Conservation (phyloP, 2,888 invertebrate species). For the Drosophila siamana region DNA sequence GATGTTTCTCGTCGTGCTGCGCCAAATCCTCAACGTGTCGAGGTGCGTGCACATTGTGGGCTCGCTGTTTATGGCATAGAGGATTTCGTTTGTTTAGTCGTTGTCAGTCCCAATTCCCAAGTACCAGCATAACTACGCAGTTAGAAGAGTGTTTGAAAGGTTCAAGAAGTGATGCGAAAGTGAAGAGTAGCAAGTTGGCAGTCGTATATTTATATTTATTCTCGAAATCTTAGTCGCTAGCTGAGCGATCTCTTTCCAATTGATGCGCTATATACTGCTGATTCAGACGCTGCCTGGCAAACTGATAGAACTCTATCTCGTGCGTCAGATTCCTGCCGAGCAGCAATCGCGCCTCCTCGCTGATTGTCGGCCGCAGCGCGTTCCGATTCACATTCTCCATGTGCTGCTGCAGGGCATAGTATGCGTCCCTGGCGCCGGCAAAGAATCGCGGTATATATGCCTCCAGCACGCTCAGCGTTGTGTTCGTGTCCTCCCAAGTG, state of each 20-base stretch:
- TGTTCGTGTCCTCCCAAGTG: slow-evolving; percentile 94
- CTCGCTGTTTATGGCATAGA: slow-evolving; percentile 63
- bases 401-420: slow-evolving; percentile 86
- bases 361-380: slow-evolving; percentile 91
- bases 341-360: slow-evolving; percentile 91
- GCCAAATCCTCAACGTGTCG: slow-evolving; percentile 26
- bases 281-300: slow-evolving; percentile 93
- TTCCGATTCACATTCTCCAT: slow-evolving; percentile 86
- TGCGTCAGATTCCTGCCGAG: slow-evolving; percentile 93
- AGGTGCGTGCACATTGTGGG: slow-evolving; percentile 58
- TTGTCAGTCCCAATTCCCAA: slow-evolving; percentile 2
- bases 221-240: slow-evolving; percentile 47
- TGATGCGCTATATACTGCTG: slow-evolving; percentile 91
- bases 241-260: slow-evolving; percentile 41
- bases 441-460: slow-evolving; percentile 88
- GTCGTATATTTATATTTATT: slow-evolving; percentile 35
- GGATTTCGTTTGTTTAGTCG: slow-evolving; percentile 15
- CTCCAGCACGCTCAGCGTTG: slow-evolving; percentile 88
- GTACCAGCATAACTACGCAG: slow-evolving; percentile 20
- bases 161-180: slow-evolving; percentile 46
- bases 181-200: slow-evolving; percentile 31
- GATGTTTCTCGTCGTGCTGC: slow-evolving; percentile 17
- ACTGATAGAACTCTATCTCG: slow-evolving; percentile 95
- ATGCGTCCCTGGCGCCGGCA: slow-evolving; percentile 89
- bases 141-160: slow-evolving; percentile 32